Base-by-base conservation (phyloP, 1,140 invertebrate genomes). In the Drosophila sucinea region DNA sequence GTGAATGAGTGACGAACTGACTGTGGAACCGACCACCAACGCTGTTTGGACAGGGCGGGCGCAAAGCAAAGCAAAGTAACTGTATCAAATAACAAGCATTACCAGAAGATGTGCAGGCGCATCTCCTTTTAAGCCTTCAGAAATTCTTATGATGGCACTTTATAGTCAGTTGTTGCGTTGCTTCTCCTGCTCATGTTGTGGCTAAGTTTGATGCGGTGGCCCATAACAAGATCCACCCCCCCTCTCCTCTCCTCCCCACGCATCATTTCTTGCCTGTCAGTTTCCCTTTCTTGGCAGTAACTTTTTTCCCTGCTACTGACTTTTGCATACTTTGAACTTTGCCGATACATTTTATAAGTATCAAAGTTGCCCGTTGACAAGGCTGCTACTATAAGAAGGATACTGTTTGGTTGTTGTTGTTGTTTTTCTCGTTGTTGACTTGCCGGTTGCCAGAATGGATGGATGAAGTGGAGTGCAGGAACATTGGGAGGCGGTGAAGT, bases 321-420 rank as follows among this genome's bases (percentile, higher is more conserved):
- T 87, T 61, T 83, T 83, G 79, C 79, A 89, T 89, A 77, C 79
- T 89, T 74, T 83, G 79, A 86, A 83, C 83, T 87, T 87, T 89
- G 58, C 73, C 72, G 77, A 77, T 83, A 67, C 64, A 67, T 62
- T 65, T 80, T 82, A 65, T 55, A 60, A 51, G 44, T 47, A 78
- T 75, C 58, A 71, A 71, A 67, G 71, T 62, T 78, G 60, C 32
- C 56, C 23, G 61, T 63, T 64, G 54, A 66, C 60, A 32, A 23
- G 7, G 60, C 44, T 40, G 65, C 57, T 23, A 51, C 44, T 25
- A 25, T 27, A 47, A 55, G 1, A 17, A 33, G 55, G 55, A 57
- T 57, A 57, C 35, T 76, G 57, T 67, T 68, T 60, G 60, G 64
- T 11, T 68, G 80, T 68, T 79, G 25, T 57, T 69, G 38, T 66